These are phyloP conservation scores for Danionella dracula DNA, from an alignment of 2,797 vertebrate species.

Conservation along the genomic window DNA sequence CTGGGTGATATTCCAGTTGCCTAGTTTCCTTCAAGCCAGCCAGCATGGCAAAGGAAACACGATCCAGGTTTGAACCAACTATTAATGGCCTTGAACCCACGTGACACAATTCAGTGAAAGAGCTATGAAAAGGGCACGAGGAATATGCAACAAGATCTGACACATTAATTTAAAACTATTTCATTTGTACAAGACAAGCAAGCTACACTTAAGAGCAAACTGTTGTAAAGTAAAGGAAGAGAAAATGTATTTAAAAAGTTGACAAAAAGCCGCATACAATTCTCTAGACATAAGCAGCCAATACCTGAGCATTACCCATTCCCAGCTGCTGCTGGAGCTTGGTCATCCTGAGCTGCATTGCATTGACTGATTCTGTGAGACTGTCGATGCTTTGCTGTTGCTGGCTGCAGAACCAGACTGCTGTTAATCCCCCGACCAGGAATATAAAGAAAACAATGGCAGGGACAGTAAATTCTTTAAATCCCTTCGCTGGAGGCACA, in stretches of 20 bases:
- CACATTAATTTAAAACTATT: too few species aligned
- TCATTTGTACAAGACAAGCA: not conserved
- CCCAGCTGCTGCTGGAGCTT: constrained; percentile 45
- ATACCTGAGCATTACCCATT: constrained; percentile 43
- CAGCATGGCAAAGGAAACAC: constrained; percentile 35
- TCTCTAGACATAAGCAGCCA: not conserved
- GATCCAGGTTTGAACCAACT: constrained; percentile 34
- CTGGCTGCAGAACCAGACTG: constrained; percentile 44
- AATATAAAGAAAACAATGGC: constrained; percentile 41
- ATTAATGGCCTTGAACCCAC: constrained; percentile 40
- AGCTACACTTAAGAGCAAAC: too few species aligned
- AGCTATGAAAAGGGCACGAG: constrained; percentile 10
- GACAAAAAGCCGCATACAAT: too few species aligned
- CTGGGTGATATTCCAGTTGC: not conserved
- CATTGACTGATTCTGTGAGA: constrained; percentile 39
- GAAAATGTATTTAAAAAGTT: too few species aligned
- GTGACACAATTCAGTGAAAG: constrained; percentile 25
- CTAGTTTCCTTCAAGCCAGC: constrained; percentile 10
- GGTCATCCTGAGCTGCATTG: constrained; percentile 42
- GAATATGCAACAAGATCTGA: not conserved
- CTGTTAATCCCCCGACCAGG: constrained; percentile 28
- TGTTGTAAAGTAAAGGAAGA: too few species aligned
- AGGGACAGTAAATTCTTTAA: constrained; percentile 34
- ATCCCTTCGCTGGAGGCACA: not conserved
- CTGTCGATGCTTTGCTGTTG: constrained; percentile 46